A percentile compares a stretch with the other conserved stretches of the same genome.
phyloP scores from a whole-genome alignment of 2,797 vertebrate species.

The Loris lydekkerianus region DNA sequence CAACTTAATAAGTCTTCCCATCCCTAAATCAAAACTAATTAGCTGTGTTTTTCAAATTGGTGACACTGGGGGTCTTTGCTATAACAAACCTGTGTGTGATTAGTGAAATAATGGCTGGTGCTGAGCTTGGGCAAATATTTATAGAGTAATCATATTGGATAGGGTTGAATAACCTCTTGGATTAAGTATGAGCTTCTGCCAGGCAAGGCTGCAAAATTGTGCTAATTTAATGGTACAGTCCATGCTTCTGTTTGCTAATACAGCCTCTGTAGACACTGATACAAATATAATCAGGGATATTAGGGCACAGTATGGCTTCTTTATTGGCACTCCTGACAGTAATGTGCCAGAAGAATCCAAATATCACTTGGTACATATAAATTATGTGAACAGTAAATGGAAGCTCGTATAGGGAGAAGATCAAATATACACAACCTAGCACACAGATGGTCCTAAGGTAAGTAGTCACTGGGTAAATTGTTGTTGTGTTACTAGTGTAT shows the following conservation, averaged over 20 bases:
- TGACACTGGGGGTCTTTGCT: constrained; percentile 75
- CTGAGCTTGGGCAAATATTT: constrained; percentile 85
- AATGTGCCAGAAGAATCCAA: constrained; percentile 64
- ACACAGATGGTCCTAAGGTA: constrained; percentile 17
- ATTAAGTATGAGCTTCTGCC: constrained; percentile 78
- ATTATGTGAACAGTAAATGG: constrained; percentile 63
- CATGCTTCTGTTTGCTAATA: constrained; percentile 65
- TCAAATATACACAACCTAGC: constrained; percentile 13
- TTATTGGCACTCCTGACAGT: constrained; percentile 56
- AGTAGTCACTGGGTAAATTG: constrained; percentile 48
- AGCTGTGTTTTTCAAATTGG: constrained; percentile 84
- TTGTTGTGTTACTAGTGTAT: constrained; percentile 36
- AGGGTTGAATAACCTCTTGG: constrained; percentile 83
- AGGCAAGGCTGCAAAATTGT: constrained; percentile 71
- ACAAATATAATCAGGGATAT: constrained; percentile 70
- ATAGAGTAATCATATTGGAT: constrained; percentile 84
- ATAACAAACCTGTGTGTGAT: constrained; percentile 79
- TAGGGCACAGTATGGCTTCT: constrained; percentile 47
- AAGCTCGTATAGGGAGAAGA: constrained; percentile 26
- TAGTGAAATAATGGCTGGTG: constrained; percentile 78
- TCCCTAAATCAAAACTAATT: constrained; percentile 84
- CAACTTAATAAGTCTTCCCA: constrained; percentile 73
- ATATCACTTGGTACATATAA: constrained; percentile 73
- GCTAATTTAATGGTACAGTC: constrained; percentile 80
- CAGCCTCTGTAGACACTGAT: constrained; percentile 56